phyloP scores from a whole-genome alignment of 2,113 vertebrate species.

The Ondatra zibethicus region DNA sequence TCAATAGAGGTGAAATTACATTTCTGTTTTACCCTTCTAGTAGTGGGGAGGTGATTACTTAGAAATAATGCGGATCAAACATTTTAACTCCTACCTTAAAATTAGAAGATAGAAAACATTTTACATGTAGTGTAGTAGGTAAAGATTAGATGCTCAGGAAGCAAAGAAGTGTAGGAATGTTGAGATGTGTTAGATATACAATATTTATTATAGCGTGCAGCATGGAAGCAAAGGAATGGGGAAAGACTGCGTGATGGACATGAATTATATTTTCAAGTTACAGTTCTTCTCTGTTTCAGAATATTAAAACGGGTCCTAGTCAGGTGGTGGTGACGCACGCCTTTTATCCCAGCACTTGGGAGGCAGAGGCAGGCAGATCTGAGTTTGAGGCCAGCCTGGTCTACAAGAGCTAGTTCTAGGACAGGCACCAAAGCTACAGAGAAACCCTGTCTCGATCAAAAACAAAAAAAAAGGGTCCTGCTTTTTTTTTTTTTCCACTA shows the following conservation, averaged over 20 bases:
- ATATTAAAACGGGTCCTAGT: background rate
- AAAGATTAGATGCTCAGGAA: slow-evolving; percentile 8
- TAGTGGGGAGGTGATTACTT: background rate
- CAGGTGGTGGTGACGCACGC: too few species aligned
- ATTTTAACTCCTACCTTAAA: slow-evolving; percentile 8
- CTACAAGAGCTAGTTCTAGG: too few species aligned
- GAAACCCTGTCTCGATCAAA: too few species aligned
- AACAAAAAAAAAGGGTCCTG: background rate
- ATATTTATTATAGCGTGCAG: background rate
- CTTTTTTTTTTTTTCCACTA: background rate
- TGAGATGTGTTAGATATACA: background rate
- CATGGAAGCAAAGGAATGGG: background rate
- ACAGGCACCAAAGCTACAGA: too few species aligned
- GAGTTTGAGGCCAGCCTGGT: too few species aligned
- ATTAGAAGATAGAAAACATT: slow-evolving; percentile 41
- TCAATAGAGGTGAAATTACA: slow-evolving; percentile 1
- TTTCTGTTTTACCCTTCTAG: background rate
- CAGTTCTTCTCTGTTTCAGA: background rate
- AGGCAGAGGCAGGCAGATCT: too few species aligned
- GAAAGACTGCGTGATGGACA: background rate
- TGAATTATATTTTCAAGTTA: background rate
- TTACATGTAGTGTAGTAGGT: slow-evolving; percentile 21
- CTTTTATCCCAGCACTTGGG: too few species aligned
- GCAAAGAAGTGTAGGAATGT: background rate
- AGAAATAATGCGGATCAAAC: slow-evolving; percentile 11